Conservation (phyloP, 2,888 invertebrate species). For the Achlya flavicornis region DNA sequence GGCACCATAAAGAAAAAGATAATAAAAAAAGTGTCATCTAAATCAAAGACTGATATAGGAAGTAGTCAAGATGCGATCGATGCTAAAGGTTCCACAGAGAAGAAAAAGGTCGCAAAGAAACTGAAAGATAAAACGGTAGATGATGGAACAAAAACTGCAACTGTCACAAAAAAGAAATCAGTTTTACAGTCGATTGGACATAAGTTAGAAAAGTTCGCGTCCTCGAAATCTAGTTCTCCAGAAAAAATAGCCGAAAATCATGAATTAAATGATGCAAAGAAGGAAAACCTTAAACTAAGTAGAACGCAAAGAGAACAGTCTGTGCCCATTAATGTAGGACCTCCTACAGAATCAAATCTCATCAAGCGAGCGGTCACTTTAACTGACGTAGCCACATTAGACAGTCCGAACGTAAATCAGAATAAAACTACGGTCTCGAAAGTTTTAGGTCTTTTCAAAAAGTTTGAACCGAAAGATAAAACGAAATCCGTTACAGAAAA, state of each 20-base stretch:
- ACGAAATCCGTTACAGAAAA: constrained; percentile 61
- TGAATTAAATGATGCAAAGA: constrained; percentile 50
- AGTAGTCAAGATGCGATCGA: constrained; percentile 57
- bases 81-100: constrained; percentile 58
- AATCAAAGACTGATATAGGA: constrained; percentile 71
- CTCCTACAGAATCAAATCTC: constrained; percentile 86
- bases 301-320: constrained; percentile 87
- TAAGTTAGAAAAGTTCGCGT: constrained; percentile 88
- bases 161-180: constrained; percentile 84
- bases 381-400: constrained; percentile 85
- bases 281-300: constrained; percentile 74
- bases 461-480: constrained; percentile 86
- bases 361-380: constrained; percentile 89
- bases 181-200: constrained; percentile 91
- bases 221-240: constrained; percentile 77
- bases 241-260: constrained; percentile 71
- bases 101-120: constrained; percentile 75
- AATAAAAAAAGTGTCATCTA: constrained; percentile 74
- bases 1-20: constrained; percentile 75
- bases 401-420: constrained; percentile 63
- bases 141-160: constrained; percentile 50
- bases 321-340: constrained; percentile 81
- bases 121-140: constrained; percentile 70
- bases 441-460: constrained; percentile 90
- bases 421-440: constrained; percentile 88